phyloP scores from a whole-genome alignment of 2,888 invertebrate genomes.

The Troilus luridus region DNA sequence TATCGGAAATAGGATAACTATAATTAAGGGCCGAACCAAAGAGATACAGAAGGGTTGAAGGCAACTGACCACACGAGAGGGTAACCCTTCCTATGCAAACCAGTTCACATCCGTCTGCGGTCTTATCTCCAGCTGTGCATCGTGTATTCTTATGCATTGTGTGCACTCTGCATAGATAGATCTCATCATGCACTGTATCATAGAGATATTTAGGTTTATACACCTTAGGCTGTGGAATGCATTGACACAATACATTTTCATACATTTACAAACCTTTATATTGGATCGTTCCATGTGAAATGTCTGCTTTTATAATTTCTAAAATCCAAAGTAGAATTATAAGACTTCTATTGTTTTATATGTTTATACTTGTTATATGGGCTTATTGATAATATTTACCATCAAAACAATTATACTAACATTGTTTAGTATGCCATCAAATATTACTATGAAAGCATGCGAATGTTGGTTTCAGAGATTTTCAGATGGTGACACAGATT shows the following conservation, averaged over 20 bases:
- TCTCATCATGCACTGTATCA: neutral
- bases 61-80: neutral
- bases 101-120: constrained; percentile 15
- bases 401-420: too few relatives aligned
- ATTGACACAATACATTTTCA: neutral
- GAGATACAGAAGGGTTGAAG: neutral
- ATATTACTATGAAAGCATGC: too few relatives aligned
- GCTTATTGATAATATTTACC: too few relatives aligned
- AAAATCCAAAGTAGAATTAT: too few relatives aligned
- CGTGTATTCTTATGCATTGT: constrained; percentile 43
- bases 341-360: too few relatives aligned
- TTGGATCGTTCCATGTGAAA: too few relatives aligned
- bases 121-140: neutral
- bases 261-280: too few relatives aligned
- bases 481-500: too few relatives aligned
- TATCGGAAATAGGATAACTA: neutral
- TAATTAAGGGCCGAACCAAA: neutral
- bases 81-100: neutral
- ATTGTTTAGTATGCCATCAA: too few relatives aligned
- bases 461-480: too few relatives aligned
- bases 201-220: neutral
- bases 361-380: too few relatives aligned
- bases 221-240: neutral
- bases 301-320: too few relatives aligned
- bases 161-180: neutral